These are phyloP conservation scores for Heliothis virescens DNA, from an alignment of 1,140 invertebrate species.

Conservation along the genomic window DNA sequence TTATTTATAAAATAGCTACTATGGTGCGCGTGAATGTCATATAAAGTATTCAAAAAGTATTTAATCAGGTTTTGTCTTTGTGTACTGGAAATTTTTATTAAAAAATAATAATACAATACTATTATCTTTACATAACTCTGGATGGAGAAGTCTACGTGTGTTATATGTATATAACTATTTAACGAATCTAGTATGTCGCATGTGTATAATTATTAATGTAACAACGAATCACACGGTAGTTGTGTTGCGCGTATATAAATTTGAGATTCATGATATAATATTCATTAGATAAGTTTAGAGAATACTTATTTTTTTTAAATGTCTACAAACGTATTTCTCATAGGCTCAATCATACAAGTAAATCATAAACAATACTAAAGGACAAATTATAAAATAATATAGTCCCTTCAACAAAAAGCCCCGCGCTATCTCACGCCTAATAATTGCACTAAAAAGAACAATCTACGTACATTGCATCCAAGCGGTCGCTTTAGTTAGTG, in stretches of 20 bases:
- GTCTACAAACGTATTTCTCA: not conserved
- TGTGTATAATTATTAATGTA: no score
- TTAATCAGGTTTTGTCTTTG: not conserved
- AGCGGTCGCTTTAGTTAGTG: conserved; percentile 70
- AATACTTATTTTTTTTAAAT: not conserved
- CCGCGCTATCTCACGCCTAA: conserved; percentile 59
- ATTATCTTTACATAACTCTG: not conserved
- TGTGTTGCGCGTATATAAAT: no score
- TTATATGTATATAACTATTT: no score
- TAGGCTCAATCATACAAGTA: not conserved
- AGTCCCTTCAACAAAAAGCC: not conserved
- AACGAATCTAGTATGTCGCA: no score
- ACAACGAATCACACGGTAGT: no score
- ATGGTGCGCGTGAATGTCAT: conserved; percentile 1
- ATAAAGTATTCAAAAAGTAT: conserved; percentile 28
- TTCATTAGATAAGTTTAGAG: no score
- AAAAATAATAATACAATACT: not conserved
- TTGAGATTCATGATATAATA: no score
- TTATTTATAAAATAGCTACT: not conserved
- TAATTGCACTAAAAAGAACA: conserved; percentile 64
- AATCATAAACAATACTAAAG: not conserved
- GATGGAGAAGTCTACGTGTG: no score
- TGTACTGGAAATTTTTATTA: not conserved
- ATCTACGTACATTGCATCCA: conserved; percentile 51
- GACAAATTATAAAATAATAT: not conserved